Evolutionary conservation across 1,140 invertebrate species (phyloP).

Genomic region (Drosophila kikkawai): DNA sequence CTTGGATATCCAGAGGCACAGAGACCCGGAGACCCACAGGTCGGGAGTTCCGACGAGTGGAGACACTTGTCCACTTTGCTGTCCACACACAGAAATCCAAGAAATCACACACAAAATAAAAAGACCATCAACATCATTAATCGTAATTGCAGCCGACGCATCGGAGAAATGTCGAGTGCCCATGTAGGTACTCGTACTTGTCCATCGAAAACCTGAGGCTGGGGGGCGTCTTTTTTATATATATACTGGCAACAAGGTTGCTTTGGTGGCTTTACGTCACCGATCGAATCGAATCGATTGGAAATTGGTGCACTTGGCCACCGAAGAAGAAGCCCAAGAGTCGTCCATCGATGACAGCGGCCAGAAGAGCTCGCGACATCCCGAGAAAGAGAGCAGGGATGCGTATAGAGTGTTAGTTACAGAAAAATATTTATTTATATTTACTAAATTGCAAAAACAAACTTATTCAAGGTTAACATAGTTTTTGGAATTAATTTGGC

Average conservation of each 20-base stretch:
- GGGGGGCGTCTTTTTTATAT: slow-evolving; percentile 23
- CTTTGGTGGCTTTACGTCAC: slow-evolving; percentile 72
- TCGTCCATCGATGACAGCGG: slow-evolving; percentile 12
- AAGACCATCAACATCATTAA: slow-evolving; percentile 50
- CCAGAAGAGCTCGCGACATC: slow-evolving; percentile 2
- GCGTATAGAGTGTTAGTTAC: background rate
- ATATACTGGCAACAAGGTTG: slow-evolving; percentile 54
- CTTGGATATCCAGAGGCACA: slow-evolving; percentile 3
- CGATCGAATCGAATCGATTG: slow-evolving; percentile 43
- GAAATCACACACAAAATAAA: slow-evolving; percentile 1
- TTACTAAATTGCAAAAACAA: no score
- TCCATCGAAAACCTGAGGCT: slow-evolving; percentile 6
- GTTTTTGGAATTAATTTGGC: no score
- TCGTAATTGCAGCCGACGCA: slow-evolving; percentile 72
- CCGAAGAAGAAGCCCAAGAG: slow-evolving; percentile 57
- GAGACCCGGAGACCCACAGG: slow-evolving; percentile 30
- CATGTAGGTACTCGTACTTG: slow-evolving; percentile 17
- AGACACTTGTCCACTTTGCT: slow-evolving; percentile 70
- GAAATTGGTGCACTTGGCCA: slow-evolving; percentile 75
- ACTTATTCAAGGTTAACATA: background rate
- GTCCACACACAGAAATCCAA: slow-evolving; percentile 57
- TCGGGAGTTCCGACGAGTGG: slow-evolving; percentile 18
- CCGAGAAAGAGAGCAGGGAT: slow-evolving; percentile 10
- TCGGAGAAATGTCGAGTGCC: slow-evolving; percentile 57
- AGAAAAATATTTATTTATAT: background rate